These are phyloP conservation scores for Trichopria drosophilae DNA, from an alignment of 2,888 invertebrate species.

Conservation along the genomic window DNA sequence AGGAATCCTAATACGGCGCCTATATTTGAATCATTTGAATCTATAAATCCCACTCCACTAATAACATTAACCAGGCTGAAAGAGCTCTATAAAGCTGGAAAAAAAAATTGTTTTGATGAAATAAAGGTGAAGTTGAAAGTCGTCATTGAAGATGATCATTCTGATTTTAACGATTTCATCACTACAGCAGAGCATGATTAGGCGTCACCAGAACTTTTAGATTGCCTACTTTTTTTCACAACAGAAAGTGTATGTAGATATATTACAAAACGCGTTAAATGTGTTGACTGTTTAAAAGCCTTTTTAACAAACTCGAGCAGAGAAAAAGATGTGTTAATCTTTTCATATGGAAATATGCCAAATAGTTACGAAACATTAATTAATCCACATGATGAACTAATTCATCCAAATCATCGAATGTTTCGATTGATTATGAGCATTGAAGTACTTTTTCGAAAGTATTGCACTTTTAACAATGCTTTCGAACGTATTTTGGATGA, in stretches of 20 bases:
- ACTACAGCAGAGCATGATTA: not conserved
- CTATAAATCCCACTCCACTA: not conserved
- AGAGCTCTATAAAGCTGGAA: not conserved
- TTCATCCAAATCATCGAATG: too few relatives aligned
- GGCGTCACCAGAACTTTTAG: not conserved
- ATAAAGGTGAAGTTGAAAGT: not conserved
- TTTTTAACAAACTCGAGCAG: not conserved
- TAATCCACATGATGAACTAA: not conserved
- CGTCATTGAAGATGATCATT: not conserved
- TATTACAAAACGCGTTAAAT: not conserved
- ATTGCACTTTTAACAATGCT: too few relatives aligned
- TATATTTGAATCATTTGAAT: too few relatives aligned
- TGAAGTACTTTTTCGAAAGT: too few relatives aligned
- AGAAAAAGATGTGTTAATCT: not conserved
- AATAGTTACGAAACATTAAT: not conserved
- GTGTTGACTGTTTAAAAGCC: not conserved
- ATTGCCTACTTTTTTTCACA: conserved; percentile 2
- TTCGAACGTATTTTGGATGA: too few relatives aligned
- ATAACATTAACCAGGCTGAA: not conserved
- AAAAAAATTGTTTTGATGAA: conserved; percentile 3
- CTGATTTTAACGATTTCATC: conserved; percentile 3
- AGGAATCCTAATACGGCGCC: too few relatives aligned
- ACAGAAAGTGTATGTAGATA: not conserved
- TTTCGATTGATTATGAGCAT: too few relatives aligned
- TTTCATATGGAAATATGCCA: not conserved